Conservation (phyloP, 2,888 invertebrate species). For the Adelphocoris suturalis region DNA sequence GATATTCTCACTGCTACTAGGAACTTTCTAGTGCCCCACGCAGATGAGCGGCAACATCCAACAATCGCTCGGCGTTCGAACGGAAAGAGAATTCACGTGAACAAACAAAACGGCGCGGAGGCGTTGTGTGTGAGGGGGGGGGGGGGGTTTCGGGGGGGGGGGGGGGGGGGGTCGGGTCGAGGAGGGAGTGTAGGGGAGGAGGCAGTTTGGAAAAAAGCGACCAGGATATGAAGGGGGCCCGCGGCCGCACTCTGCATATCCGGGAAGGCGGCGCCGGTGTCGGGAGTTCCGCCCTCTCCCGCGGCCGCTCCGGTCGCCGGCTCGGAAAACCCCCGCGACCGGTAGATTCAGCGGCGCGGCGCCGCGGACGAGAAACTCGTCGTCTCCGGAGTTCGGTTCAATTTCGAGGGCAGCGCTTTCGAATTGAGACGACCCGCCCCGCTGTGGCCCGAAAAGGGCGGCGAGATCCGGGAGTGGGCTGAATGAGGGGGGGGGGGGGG, state of each 20-base stretch:
- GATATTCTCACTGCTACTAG: too few relatives aligned
- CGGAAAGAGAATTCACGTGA: too few relatives aligned
- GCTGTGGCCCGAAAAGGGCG: not conserved
- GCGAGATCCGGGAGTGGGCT: too few relatives aligned
- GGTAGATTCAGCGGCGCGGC: not conserved
- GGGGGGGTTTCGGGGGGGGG: not conserved
- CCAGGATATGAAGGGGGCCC: not conserved
- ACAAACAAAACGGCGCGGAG: not conserved
- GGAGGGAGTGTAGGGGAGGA: too few relatives aligned
- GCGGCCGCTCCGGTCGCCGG: not conserved
- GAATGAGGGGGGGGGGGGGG: too few relatives aligned
- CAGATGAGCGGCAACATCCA: too few relatives aligned
- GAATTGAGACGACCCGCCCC: not conserved
- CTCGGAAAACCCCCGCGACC: not conserved
- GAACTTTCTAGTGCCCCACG: too few relatives aligned
- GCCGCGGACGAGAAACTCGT: not conserved
- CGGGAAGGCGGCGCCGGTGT: not conserved
- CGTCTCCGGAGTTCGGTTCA: not conserved
- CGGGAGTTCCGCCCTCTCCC: too few relatives aligned
- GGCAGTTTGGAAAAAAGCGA: not conserved
- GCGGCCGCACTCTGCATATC: not conserved
- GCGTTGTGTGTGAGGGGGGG: not conserved
- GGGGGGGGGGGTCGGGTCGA: too few relatives aligned
- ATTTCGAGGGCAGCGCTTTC: not conserved
- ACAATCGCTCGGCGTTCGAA: too few relatives aligned